These are phyloP conservation scores for Periplaneta americana DNA, from an alignment of 1,140 invertebrate genomes.

Conservation along the genomic window DNA sequence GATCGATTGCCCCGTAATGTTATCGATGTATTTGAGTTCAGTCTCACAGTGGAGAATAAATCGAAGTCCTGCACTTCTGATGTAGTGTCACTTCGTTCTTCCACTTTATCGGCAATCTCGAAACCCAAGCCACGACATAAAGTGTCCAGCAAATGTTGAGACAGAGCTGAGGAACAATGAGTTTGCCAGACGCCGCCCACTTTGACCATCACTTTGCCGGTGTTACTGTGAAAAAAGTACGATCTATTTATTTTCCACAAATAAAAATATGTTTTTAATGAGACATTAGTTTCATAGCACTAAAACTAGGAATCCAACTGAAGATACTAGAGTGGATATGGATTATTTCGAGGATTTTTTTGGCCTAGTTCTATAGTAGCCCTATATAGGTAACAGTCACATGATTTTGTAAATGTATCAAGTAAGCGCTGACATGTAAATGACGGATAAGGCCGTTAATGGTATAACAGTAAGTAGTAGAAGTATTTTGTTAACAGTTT, in stretches of 20 bases:
- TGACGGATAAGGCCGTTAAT: too few species aligned
- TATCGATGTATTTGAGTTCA: not conserved
- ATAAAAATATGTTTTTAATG: not conserved
- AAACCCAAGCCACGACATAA: not conserved
- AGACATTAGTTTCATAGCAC: not conserved
- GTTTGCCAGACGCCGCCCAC: slow-evolving; percentile 52
- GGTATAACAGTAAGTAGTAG: too few species aligned
- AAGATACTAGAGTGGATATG: not conserved
- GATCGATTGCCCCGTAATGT: not conserved
- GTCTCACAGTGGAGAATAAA: not conserved
- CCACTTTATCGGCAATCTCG: not conserved
- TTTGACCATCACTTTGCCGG: slow-evolving; percentile 47
- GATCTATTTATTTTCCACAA: too few species aligned
- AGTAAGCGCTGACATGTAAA: too few species aligned
- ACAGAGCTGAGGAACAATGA: slow-evolving; percentile 37
- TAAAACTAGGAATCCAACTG: not conserved
- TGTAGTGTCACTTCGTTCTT: not conserved
- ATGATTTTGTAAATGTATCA: not conserved
- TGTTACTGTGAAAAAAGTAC: slow-evolving; percentile 31
- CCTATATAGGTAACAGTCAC: not conserved
- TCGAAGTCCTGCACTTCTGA: not conserved
- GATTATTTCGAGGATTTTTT: slow-evolving; percentile 4
- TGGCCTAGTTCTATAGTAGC: not conserved
- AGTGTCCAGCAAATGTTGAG: not conserved
- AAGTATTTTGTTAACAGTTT: too few species aligned